phyloP scores from a whole-genome alignment of 2,888 invertebrate species.

The Diaprepes abbreviatus region DNA sequence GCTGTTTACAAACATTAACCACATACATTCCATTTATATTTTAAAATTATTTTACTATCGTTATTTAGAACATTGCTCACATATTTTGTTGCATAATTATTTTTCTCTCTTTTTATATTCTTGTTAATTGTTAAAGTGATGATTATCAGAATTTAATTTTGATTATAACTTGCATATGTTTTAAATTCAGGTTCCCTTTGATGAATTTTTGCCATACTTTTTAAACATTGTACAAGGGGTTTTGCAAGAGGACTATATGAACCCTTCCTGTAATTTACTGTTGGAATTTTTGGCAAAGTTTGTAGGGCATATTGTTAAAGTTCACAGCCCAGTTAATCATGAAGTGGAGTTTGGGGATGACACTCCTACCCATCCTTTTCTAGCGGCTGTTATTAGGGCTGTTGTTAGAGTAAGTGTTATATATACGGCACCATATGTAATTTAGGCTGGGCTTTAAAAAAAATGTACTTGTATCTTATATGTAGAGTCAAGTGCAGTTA shows the following conservation, averaged over 20 bases:
- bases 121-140: too few relatives aligned
- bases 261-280: constrained; percentile 48
- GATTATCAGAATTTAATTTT: too few relatives aligned
- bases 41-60: too few relatives aligned
- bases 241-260: constrained; percentile 47
- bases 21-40: too few relatives aligned
- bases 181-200: constrained; percentile 45
- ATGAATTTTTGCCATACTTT: constrained; percentile 49
- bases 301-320: constrained; percentile 49
- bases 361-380: constrained; percentile 47
- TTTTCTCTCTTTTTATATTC: too few relatives aligned
- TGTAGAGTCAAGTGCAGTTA: too few relatives aligned
- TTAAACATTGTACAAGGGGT: constrained; percentile 42
- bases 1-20: not conserved
- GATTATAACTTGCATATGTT: too few relatives aligned
- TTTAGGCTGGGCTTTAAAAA: too few relatives aligned
- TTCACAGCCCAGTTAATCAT: not conserved
- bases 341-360: constrained; percentile 37
- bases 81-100: too few relatives aligned
- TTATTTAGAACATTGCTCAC: too few relatives aligned
- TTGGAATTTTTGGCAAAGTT: constrained; percentile 55
- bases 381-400: constrained; percentile 48
- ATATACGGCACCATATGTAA: too few relatives aligned
- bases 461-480: too few relatives aligned
- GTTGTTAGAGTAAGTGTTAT: constrained; percentile 47